Evolutionary conservation across 2,797 vertebrate species (phyloP), one percentile per base, ranked within the genome.

Genomic region (Rhynchonycteris naso): DNA sequence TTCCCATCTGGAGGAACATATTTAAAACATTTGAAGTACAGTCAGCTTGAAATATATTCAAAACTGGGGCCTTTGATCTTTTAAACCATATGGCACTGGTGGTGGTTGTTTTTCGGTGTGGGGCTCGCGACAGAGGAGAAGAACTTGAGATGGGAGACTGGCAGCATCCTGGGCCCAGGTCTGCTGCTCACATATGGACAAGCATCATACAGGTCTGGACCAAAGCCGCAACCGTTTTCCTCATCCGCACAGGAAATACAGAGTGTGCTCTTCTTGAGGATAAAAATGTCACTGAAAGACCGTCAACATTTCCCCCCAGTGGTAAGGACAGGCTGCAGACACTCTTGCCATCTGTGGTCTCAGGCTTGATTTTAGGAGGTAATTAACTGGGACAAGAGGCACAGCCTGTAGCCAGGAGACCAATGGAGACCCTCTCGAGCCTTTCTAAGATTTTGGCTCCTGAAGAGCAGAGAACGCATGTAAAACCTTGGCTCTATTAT

Each of bases 11-110:
- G 7, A 95, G 87, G 90, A 7, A 26, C 52, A 95, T 96, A 94
- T 91, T 96, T 88, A 93, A 97, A 97, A 96, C 92, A 97, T 96
- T 54, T 90, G 50, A 33, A 94, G 75, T 89, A 96, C 33, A 95
- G 59, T 33, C 90, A 94, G 56, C 79, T 75, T 97, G 30, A 24
- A 95, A 94, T 94, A 92, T 84, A 82, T 95, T 65, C 79, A 15
- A 82, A 97, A 88, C 91, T 9, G 7, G 74, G 38, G 22, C 63
- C 96, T 98, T 98, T 97, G 74, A 90, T 98, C 91, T 89, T 3
- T 68, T 18, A 56, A 93, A 90, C 33, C 95, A 90, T 97, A 94
- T 79, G 81, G 89, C 76, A 22, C 65, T 95, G 63, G 91, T 90
- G 76, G 69, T 85, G 28, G 56, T 75, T 91, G 80, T 86, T 93